Percentiles rank a stretch among this genome's conserved stretches.
Evolutionary conservation across 2,888 invertebrate genomes (phyloP).

Genomic region (Ophion ellenae): DNA sequence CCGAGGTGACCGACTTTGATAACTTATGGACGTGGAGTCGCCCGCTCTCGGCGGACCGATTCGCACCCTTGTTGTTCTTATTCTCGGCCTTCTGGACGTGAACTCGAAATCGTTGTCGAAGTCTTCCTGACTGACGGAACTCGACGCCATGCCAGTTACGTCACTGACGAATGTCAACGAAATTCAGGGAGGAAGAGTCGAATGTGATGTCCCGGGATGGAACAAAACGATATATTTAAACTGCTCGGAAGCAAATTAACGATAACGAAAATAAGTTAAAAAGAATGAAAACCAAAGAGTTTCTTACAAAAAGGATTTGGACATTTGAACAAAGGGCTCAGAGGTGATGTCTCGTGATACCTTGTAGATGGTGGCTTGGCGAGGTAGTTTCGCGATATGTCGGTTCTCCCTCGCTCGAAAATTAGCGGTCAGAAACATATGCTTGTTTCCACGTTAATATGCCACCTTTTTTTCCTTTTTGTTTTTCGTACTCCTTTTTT

Average conservation of each 20-base stretch:
- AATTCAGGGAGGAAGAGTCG: constrained; percentile 20
- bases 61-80: constrained; percentile 85
- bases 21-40: constrained; percentile 74
- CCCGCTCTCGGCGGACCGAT: constrained; percentile 75
- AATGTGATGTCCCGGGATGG: neutral
- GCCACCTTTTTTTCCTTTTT: constrained; percentile 17
- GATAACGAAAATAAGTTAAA: constrained; percentile 21
- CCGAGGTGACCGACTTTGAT: constrained; percentile 73
- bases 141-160: constrained; percentile 85
- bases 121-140: constrained; percentile 87
- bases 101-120: constrained; percentile 86
- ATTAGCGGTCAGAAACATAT: constrained; percentile 27
- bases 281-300: constrained; percentile 68
- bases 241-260: constrained; percentile 1
- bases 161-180: constrained; percentile 69
- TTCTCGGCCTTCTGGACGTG: constrained; percentile 85
- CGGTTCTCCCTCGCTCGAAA: constrained; percentile 20
- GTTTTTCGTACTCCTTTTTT: neutral
- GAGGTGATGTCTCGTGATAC: constrained; percentile 72
- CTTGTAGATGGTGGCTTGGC: constrained; percentile 56
- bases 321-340: constrained; percentile 79
- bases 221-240: neutral
- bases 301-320: constrained; percentile 80
- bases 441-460: constrained; percentile 33
- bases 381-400: constrained; percentile 47